Conservation (phyloP, 2,797 vertebrate species). For the Catamblyrhynchus diadema region DNA sequence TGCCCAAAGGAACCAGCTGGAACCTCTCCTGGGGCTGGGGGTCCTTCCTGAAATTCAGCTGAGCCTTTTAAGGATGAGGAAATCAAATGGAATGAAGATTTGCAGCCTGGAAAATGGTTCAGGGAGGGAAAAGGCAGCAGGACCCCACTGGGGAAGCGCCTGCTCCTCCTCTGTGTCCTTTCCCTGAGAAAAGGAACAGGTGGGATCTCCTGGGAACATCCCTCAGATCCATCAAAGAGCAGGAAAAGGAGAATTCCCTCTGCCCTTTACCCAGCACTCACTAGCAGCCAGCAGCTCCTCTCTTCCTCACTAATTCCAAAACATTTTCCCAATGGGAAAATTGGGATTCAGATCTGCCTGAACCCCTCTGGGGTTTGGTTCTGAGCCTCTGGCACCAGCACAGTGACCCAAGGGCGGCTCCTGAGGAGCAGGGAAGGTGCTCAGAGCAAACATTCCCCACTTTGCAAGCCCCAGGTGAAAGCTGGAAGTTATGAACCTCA, state of each 20-base stretch:
- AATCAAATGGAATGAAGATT: neutral
- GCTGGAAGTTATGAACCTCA: neutral
- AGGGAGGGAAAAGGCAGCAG: neutral
- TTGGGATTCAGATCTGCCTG: neutral
- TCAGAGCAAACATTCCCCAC: neutral
- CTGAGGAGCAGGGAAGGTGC: neutral
- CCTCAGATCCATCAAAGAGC: neutral
- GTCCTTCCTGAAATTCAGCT: neutral
- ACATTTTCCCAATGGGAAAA: neutral
- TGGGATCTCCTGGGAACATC: neutral
- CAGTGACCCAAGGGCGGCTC: neutral
- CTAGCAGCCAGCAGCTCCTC: neutral
- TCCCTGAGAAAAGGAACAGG: neutral
- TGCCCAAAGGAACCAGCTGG: neutral
- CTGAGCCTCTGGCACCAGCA: neutral
- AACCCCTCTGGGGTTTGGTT: neutral
- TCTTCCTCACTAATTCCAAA: neutral
- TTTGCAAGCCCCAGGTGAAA: neutral
- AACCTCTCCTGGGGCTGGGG: neutral
- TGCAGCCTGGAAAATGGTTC: neutral
- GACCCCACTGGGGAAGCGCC: neutral
- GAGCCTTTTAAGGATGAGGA: neutral
- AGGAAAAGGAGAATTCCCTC: neutral
- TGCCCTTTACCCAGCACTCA: neutral
- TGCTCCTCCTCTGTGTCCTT: neutral